Evolutionary conservation across 2,113 vertebrate species (phyloP), one percentile per base, ranked within the genome.

Genomic region (Artemisiospiza belli): DNA sequence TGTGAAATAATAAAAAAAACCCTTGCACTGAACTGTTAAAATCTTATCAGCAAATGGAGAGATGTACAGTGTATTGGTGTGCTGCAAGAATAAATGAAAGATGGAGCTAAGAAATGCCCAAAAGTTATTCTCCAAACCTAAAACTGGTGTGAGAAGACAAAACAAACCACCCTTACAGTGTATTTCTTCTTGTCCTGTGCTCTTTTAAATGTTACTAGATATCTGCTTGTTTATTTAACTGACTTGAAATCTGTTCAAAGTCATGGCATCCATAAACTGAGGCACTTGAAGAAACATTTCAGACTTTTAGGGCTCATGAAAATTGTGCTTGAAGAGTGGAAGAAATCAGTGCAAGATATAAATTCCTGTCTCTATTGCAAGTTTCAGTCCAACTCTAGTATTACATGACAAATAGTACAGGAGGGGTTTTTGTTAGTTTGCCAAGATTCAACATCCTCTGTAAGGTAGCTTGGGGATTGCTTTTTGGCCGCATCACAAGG

Each of bases 101-200:
- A 55, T 58, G 55, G 62, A 83, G 37, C 72, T 69, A 39, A 67
- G 35, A 83, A 64, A 35, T 22, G 6, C 24, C 47, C 64, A 10
- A 9, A 68, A 86, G 31, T 91, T 88, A 37, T 44, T 90, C 57
- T 89, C 12, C 57, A 64, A 80, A n/a, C 23, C 28, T 83, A 51
- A 86, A 88, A 69, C 27, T 21, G 61, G 41, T 7, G 22, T 76
- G 64, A n/a, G 41, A 30, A 8, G 10, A 12, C 13, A 44, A 57
- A 39, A 39, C 37, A 57, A 39, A 1, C 0, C 11, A 37, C 9
- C 6, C 6, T 74, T 89, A 14, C 2, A 52, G 17, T 2, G 0
- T 64, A 33, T 83, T 86, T 90, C 47, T 89, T 94, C 27, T 23
- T 67, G 12, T 15, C 18, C 22, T 67, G 6, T 49, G 12, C 43